Evolutionary conservation across 2,888 invertebrate genomes (phyloP).

Genomic region (Drosophila leonis): DNA sequence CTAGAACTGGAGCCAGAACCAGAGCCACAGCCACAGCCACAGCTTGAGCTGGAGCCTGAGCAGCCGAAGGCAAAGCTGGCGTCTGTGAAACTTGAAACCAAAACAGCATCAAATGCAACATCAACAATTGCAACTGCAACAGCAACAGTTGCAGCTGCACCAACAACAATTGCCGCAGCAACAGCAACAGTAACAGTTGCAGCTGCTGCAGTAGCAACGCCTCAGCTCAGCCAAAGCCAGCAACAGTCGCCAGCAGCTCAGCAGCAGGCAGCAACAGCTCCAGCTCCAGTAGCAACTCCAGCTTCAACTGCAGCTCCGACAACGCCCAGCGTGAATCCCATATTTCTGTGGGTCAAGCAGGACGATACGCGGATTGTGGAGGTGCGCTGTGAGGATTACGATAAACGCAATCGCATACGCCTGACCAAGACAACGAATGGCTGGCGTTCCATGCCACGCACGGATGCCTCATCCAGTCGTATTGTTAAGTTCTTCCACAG

Average conservation of each 20-base stretch:
- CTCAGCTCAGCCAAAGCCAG: slow-evolving; percentile 6
- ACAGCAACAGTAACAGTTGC: not conserved
- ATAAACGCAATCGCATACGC: slow-evolving; percentile 93
- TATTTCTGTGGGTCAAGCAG: slow-evolving; percentile 94
- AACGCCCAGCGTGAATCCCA: slow-evolving; percentile 87
- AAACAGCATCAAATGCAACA: slow-evolving; percentile 58
- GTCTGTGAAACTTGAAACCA: slow-evolving; percentile 74
- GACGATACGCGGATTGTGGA: slow-evolving; percentile 92
- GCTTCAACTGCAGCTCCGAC: not conserved
- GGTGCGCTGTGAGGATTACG: slow-evolving; percentile 95
- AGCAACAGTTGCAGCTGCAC: slow-evolving; percentile 2
- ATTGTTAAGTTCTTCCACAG: slow-evolving; percentile 84
- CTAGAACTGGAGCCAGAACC: not conserved
- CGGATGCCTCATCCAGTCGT: slow-evolving; percentile 86
- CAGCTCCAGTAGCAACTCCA: not conserved
- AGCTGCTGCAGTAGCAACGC: not conserved
- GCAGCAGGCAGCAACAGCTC: not conserved
- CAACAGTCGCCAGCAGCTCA: not conserved
- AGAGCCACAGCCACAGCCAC: not conserved
- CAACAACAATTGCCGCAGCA: not conserved
- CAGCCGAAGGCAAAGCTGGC: slow-evolving; percentile 41
- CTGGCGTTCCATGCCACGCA: slow-evolving; percentile 93
- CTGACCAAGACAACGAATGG: slow-evolving; percentile 92
- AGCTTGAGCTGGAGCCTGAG: slow-evolving; percentile 33
- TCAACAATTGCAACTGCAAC: slow-evolving; percentile 15